Base-by-base conservation (phyloP, 2,797 vertebrate species). In the Helicolenus hilgendorfi region DNA sequence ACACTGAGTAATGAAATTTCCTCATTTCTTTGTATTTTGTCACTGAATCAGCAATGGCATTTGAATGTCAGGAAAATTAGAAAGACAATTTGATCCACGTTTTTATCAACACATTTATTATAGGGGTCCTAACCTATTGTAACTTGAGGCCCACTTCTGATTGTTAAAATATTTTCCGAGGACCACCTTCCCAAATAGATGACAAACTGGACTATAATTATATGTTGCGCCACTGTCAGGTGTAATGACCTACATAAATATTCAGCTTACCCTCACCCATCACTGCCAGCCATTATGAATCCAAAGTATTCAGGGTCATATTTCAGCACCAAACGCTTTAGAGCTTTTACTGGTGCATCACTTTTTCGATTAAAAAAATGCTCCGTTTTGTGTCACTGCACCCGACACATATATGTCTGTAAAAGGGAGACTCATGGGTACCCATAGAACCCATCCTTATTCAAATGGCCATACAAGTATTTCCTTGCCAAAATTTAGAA, bases 21-120 rank as follows among this genome's bases (percentile, higher is more conserved):
- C 86, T 82, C 20, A 71, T 74, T 89, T 84, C 80, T 83, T 85
- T 77, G 74, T 85, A n/a, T 87, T 85, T 89, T 82, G 79, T 64
- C 68, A 77, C 64, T 65, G 56, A 83, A 87, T 79, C 60, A 84
- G 78, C 58, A 41, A 55, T 85, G 81, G 64, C 83, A 85, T 90
- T 83, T 89, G 29, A 87, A 87, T 69, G 73, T 82, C 77, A 91
- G 79, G 80, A 74, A 81, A 77, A 81, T 70, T 20, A 24, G 3
- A 35, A 45, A 35, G 24, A 59, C n/a, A 22, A 53, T n/a, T 27
- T n/a, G 36, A 87, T 72, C 49, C 4, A 29, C 9, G 26, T 70
- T 53, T 69, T 53, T 38, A 73, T 55, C n/a, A 55, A 55, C 53
- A 55, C 9, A n/a, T 55, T n/a, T 55, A n/a, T 55, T 55, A 55